Percentiles rank a stretch among this genome's conserved stretches.
phyloP scores from a whole-genome alignment of 1,140 invertebrate genomes.

The Eriosoma lanigerum region DNA sequence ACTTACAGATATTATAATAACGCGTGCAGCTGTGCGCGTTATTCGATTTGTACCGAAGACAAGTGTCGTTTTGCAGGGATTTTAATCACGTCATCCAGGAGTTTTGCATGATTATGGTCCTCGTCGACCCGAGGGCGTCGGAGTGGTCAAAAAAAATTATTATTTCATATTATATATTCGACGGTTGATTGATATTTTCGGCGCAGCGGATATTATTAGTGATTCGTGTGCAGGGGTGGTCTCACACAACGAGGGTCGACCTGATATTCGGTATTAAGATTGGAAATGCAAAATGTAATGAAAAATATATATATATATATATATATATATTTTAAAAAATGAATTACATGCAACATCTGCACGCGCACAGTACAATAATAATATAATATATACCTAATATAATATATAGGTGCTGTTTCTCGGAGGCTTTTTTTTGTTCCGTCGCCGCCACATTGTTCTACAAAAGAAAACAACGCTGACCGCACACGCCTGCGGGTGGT shows the following conservation, averaged over 20 bases:
- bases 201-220: constrained; percentile 30
- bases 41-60: constrained; percentile 31
- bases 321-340: too few relatives aligned
- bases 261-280: constrained; percentile 6
- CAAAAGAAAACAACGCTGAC: constrained; percentile 40
- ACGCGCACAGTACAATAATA: not conserved
- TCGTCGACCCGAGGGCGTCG: not conserved
- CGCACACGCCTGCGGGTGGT: constrained; percentile 31
- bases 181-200: constrained; percentile 23
- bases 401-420: not conserved
- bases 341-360: not conserved
- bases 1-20: not conserved
- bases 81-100: constrained; percentile 19
- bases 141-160: constrained; percentile 30
- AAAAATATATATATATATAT: too few relatives aligned
- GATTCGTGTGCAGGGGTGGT: not conserved
- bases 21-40: not conserved
- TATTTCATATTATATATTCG: not conserved
- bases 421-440: not conserved
- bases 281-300: not conserved
- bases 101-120: not conserved
- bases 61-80: not conserved
- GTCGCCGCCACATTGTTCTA: not conserved
- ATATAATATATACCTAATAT: not conserved
- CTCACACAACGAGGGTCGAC: not conserved